Conservation (phyloP, 2,113 vertebrate species). For the Gymnogyps californianus region DNA sequence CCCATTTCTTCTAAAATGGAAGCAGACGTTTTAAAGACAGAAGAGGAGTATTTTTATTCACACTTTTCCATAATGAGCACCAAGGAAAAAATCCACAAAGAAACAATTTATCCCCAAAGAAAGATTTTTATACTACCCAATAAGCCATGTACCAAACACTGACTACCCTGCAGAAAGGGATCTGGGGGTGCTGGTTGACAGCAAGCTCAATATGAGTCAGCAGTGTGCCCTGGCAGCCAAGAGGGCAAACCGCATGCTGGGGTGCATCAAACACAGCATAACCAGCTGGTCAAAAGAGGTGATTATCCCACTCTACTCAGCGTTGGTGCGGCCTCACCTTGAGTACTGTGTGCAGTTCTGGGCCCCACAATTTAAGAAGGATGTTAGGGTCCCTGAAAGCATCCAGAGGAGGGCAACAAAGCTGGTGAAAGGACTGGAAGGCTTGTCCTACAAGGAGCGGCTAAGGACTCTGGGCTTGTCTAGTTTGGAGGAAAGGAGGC, state of each 20-base stretch:
- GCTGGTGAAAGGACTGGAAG: not conserved
- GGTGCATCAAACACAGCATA: not conserved
- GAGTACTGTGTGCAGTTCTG: not conserved
- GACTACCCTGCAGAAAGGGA: not conserved
- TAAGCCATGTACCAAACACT: not conserved
- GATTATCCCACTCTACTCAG: not conserved
- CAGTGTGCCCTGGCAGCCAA: not conserved
- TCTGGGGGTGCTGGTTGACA: not conserved
- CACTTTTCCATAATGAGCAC: not conserved
- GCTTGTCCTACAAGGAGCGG: not conserved
- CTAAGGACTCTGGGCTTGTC: not conserved
- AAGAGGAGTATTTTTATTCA: not conserved
- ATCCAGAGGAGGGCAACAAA: not conserved
- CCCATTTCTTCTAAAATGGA: not conserved
- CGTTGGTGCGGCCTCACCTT: fast-evolving
- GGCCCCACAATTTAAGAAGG: not conserved
- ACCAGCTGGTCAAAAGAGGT: not conserved
- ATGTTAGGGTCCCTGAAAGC: not conserved
- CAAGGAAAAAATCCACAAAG: not conserved
- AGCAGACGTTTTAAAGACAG: not conserved
- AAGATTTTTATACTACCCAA: not conserved
- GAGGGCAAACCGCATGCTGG: not conserved
- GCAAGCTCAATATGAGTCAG: not conserved
- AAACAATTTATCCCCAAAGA: not conserved
- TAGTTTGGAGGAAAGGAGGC: not conserved